A percentile compares a stretch with the other conserved stretches of the same genome.
phyloP scores from a whole-genome alignment of 2,113 vertebrate genomes.

The Ramphastos sulfuratus region DNA sequence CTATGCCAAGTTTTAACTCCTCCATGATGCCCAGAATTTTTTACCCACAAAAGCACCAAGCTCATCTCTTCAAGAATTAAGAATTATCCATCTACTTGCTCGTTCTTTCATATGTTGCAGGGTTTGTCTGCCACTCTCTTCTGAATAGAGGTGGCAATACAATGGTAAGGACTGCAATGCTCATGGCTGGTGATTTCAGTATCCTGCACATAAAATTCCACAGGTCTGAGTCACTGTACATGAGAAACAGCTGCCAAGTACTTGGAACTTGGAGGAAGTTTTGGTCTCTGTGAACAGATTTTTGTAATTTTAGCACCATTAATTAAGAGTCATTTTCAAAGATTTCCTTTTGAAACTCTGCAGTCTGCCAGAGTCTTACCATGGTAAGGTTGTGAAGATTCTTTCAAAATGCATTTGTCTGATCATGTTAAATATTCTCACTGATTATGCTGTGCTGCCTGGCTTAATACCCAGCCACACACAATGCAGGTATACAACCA shows the following conservation, averaged over 20 bases:
- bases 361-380: neutral
- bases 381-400: neutral
- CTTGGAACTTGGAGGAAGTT: conserved; percentile 58
- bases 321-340: conserved; percentile 49
- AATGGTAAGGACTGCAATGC: neutral
- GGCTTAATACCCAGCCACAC: neutral
- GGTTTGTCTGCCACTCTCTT: neutral
- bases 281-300: conserved; percentile 59
- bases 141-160: neutral
- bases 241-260: conserved; percentile 60
- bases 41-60: neutral
- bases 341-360: conserved; percentile 10
- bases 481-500: accelerated
- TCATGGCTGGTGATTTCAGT: conserved; percentile 2
- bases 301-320: conserved; percentile 63
- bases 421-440: neutral
- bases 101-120: neutral
- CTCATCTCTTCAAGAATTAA: neutral
- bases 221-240: conserved; percentile 25
- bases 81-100: neutral
- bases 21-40: neutral
- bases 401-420: neutral
- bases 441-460: neutral
- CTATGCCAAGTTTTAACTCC: conserved; percentile 1
- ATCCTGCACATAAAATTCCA: conserved; percentile 17